Evolutionary conservation across 2,888 invertebrate genomes (phyloP).

Genomic region (Troides oblongomaculatus): DNA sequence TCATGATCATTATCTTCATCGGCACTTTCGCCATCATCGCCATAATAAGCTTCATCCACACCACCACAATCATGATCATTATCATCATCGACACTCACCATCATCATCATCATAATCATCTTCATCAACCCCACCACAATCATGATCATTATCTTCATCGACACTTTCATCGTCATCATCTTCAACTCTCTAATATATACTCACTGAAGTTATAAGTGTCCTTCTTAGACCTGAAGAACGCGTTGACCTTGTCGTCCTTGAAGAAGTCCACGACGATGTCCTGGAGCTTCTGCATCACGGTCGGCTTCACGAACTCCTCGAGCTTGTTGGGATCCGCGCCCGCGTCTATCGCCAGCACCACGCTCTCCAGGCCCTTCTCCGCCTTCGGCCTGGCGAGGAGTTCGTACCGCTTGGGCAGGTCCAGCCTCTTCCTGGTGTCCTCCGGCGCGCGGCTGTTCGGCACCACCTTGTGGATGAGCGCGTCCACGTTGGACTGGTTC

Average conservation of each 20-base stretch:
- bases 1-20: too few relatives aligned
- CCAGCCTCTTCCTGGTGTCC: conserved; percentile 34
- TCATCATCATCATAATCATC: too few relatives aligned
- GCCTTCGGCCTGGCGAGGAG: conserved; percentile 11
- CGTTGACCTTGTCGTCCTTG: conserved; percentile 11
- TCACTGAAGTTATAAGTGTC: conserved; percentile 34
- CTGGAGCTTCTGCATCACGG: conserved; percentile 5
- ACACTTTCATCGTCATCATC: too few relatives aligned
- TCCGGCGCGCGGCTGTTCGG: conserved; percentile 22
- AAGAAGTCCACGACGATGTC: conserved; percentile 24
- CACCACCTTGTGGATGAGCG: conserved; percentile 39
- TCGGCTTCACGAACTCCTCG: background rate
- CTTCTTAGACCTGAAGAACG: conserved; percentile 27
- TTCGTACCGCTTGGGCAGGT: conserved; percentile 30
- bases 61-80: too few relatives aligned
- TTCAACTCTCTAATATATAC: background rate
- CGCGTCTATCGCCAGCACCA: conserved; percentile 34
- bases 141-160: too few relatives aligned
- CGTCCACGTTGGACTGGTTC: conserved; percentile 40
- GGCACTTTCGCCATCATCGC: too few relatives aligned
- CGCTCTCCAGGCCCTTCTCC: conserved; percentile 32
- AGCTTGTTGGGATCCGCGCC: conserved; percentile 2
- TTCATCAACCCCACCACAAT: too few relatives aligned
- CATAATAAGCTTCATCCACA: too few relatives aligned
- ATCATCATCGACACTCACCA: too few relatives aligned